These are phyloP conservation scores for Danionella dracula DNA, from an alignment of 2,797 vertebrate genomes.

Conservation along the genomic window DNA sequence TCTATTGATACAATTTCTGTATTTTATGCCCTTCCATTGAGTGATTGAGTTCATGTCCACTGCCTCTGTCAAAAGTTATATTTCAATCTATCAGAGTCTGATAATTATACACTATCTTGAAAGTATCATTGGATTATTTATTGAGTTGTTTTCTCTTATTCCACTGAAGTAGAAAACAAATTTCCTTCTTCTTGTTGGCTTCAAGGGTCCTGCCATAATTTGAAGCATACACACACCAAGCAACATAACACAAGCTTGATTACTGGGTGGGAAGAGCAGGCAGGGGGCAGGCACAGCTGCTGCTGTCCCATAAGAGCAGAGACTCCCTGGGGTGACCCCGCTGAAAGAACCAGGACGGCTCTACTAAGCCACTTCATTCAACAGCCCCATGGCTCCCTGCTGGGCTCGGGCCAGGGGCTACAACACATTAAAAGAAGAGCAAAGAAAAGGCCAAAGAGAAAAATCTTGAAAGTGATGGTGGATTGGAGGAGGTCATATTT, in stretches of 20 bases:
- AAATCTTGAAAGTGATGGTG: background rate
- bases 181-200: background rate
- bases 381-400: conserved; percentile 17
- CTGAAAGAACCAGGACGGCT: conserved; percentile 19
- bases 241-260: conserved; percentile 34
- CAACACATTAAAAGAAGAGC: conserved; percentile 17
- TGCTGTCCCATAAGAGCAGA: conserved; percentile 26
- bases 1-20: no score
- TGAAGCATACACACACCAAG: conserved; percentile 32
- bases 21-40: no score
- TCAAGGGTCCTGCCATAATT: background rate
- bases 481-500: conserved; percentile 7
- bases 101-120: no score
- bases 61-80: no score
- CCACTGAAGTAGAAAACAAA: background rate
- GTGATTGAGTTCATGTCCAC: no score
- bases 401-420: conserved; percentile 27
- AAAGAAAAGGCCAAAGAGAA: conserved; percentile 20
- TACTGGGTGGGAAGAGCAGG: conserved; percentile 25
- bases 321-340: conserved; percentile 40
- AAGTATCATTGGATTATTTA: no score
- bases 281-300: conserved; percentile 42
- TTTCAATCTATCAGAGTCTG: no score
- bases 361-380: conserved; percentile 40
- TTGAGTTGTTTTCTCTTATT: background rate